phyloP scores from a whole-genome alignment of 2,113 vertebrate species.

The Apodemus speciosus region DNA sequence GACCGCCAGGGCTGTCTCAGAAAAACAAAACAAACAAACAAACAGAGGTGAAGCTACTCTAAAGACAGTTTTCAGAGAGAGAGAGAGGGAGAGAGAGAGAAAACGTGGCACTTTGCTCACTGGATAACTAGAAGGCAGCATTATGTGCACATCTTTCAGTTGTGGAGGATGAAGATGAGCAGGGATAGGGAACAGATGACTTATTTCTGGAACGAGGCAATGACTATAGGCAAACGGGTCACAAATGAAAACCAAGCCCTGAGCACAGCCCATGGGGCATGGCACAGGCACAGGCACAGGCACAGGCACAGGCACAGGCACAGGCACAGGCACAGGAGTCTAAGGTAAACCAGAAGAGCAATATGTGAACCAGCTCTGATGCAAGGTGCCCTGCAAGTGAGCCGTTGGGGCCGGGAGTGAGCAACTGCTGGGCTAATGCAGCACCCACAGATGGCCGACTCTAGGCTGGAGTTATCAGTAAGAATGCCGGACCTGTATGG shows the following conservation, averaged over 20 bases:
- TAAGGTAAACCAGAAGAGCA: neutral
- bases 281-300: neutral
- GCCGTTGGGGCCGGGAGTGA: accelerated
- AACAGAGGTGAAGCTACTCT: neutral
- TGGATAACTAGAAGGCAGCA: neutral
- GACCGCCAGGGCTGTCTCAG: too few species aligned
- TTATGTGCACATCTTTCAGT: accelerated
- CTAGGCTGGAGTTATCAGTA: neutral
- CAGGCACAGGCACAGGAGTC: neutral
- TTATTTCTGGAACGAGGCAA: neutral
- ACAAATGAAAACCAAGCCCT: neutral
- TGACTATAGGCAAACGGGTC: too few species aligned
- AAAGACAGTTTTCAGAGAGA: accelerated
- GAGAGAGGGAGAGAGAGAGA: too few species aligned
- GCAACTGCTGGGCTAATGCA: neutral
- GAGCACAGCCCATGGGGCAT: neutral
- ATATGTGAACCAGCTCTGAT: neutral
- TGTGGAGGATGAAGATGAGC: neutral
- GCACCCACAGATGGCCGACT: neutral
- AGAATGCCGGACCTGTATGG: neutral
- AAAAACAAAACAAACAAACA: too few species aligned
- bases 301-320: too few species aligned
- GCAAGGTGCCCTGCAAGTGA: neutral
- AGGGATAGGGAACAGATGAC: neutral
- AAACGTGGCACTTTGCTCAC: neutral